Base-by-base conservation (phyloP, 2,113 vertebrate species). In the Paralichthys olivaceus region DNA sequence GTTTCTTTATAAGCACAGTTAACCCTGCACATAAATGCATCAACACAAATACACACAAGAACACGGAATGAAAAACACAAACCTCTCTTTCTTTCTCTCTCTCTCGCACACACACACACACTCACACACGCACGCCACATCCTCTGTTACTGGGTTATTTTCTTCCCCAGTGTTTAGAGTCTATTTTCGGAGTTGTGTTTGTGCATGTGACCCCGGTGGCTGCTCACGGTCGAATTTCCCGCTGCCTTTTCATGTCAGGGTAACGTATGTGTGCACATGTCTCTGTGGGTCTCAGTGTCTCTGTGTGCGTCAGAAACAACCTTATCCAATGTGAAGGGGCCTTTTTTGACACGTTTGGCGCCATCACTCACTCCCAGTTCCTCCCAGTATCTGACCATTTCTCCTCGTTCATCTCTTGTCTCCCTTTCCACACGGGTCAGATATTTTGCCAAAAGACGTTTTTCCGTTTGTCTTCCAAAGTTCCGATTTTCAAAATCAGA, bases 111-210 rank as follows among this genome's bases (percentile, higher is more conserved):
- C 55, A 26, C n/a, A 47, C 51, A n/a, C 51, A 69, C 26, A 65
- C 58, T 47, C 45, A 34, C n/a, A 47, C 54, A 65, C 32, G n/a
- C 59, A 47, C 0, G 1, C 53, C 75, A 85, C 83, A 83, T 81
- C 76, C 70, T 58, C 83, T 80, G 77, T 83, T 67, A 83, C 84
- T 68, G 59, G 70, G 87, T 81, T 87, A 86, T 87, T 90, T 91
- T 89, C 84, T 79, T 74, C 80, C 84, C 83, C 28, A 84, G 89
- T 89, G 87, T 92, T 92, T 91, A 81, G 79, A 32, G 62, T 75
- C 92, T 92, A 92, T 93, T 91, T 74, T 84, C 14, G 67, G 86
- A 69, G 29, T 22, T 19, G 64, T 88, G 89, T 87, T 90, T 90
- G 84, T 84, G 62, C 86, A 84, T 84, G 82, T 89, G 88, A 88